phyloP scores from a whole-genome alignment of 2,797 vertebrate species.

The Capromys pilorides region DNA sequence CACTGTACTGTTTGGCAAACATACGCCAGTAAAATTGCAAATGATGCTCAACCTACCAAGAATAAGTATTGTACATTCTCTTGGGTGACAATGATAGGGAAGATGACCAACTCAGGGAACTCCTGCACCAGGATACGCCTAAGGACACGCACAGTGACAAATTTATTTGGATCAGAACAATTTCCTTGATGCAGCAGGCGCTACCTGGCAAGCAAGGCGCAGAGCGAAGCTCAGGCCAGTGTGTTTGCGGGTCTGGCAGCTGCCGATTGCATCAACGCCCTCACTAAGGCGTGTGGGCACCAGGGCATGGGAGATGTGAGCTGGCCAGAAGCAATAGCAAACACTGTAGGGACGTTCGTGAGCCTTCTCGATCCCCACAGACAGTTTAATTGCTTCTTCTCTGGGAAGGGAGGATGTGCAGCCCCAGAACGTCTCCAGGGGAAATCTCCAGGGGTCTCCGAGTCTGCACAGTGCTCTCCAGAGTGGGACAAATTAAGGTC shows the following conservation, averaged over 20 bases:
- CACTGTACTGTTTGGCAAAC: no score
- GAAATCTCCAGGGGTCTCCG: no score
- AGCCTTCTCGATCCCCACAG: no score
- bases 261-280: background rate
- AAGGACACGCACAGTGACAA: background rate
- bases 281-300: background rate
- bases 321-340: background rate
- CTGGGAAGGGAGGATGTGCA: no score
- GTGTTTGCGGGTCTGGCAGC: no score
- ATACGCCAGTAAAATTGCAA: no score
- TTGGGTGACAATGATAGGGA: background rate
- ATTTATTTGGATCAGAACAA: background rate
- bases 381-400: no score
- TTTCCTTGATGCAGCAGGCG: background rate
- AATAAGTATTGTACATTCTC: background rate
- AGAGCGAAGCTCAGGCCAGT: background rate
- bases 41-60: background rate
- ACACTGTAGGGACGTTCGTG: no score
- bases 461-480: no score
- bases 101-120: background rate
- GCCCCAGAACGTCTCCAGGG: no score
- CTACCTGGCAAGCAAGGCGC: background rate
- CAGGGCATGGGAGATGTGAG: no score
- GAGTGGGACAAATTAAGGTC: no score
- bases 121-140: background rate